Conservation (phyloP, 2,797 vertebrate species). For the Monodelphis domestica region DNA sequence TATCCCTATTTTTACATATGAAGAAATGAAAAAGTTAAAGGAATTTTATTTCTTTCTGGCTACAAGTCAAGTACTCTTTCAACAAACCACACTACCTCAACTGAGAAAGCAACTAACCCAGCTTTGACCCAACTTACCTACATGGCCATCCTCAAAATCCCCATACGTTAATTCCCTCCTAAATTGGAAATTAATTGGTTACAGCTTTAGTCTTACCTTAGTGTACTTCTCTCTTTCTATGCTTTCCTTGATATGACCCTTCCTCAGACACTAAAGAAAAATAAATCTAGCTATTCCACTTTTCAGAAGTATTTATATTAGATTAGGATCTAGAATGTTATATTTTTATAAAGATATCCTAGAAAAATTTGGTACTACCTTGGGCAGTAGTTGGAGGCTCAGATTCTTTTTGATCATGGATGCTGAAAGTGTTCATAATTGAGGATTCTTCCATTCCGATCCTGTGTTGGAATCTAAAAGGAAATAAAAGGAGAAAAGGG, state of each 20-base stretch:
- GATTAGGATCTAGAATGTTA: background rate
- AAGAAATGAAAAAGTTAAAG: background rate
- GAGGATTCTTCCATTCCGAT: background rate
- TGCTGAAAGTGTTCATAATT: background rate
- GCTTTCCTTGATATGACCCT: background rate
- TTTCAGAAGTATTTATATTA: background rate
- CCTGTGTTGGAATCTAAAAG: background rate
- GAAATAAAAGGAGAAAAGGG: background rate
- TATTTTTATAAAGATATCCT: background rate
- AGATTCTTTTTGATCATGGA: background rate
- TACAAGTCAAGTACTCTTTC: background rate
- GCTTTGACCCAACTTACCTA: background rate
- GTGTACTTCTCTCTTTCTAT: background rate
- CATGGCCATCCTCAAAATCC: background rate
- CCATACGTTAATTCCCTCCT: background rate
- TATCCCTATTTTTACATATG: background rate
- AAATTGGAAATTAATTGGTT: background rate
- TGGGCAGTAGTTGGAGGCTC: background rate
- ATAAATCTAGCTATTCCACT: background rate
- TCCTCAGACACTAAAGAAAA: background rate
- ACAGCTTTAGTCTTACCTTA: background rate
- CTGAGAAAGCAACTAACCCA: background rate
- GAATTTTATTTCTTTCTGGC: background rate
- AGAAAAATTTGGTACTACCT: background rate
- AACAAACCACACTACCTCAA: background rate